Base-by-base conservation (phyloP, 2,888 invertebrate genomes). In the Clunio marinus region DNA sequence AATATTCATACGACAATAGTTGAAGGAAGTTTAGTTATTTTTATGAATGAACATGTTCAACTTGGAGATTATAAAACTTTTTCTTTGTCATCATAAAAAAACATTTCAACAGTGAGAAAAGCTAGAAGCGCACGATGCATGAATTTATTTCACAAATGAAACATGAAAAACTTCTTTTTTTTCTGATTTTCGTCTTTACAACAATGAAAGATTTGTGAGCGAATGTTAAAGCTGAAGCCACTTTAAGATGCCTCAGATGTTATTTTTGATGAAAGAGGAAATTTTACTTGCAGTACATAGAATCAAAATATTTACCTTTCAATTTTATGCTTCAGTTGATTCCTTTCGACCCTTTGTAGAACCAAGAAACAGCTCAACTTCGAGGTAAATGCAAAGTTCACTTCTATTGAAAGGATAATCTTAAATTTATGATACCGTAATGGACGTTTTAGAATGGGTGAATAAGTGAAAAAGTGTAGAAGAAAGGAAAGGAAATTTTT, bases 371-470 rank as follows among this genome's bases (percentile, higher is more conserved):
- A 17, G 17, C 13, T n/a, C 17, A 1, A n/a, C 7, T 20, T 35
- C 45, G 28, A 24, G 32, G n/a, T n/a, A 15, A 25, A 10, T 62
- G 37, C 10, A 37, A 32, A 13, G 41, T 25, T 25, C 62, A 62
- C 45, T 62, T 27, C 63, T 27, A 10, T 27, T 1, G 45, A 22
- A 22, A 20, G 63, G 46, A 46, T 46, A 46, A 63, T 63, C 63
- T 46, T 63, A 63, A 63, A 63, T 63, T 63, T 63, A 63, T 63
- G 63, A 63, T 63, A 22, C 46, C 46, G 45, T 63, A 63, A 63
- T 63, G 63, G 46, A 63, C 15, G 20, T 35, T 62, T 27, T n/a
- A n/a, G n/a, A 2, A 41, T 15, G 41, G 10, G 41, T n/a, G n/a
- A n/a, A n/a, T n/a, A 15, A n/a, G 2, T 24, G 25, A 10, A 10